Evolutionary conservation across 2,113 vertebrate species (phyloP), one percentile per base, ranked within the genome.

Genomic region (Coreoperca whiteheadi): DNA sequence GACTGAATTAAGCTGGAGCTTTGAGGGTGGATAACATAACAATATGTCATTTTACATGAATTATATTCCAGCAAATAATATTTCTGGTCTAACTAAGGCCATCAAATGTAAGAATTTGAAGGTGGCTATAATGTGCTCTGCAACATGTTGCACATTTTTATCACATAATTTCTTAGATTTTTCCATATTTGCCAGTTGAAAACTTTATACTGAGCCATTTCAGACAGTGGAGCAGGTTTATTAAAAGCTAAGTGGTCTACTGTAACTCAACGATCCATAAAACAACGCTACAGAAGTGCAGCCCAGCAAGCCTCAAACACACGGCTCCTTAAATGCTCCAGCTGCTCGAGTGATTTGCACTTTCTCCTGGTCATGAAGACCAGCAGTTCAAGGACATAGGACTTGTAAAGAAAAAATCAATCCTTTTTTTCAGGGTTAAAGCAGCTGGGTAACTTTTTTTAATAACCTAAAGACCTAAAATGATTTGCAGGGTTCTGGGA

Each of bases 401-500:
- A 93, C 92, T 92, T 94, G 94, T 82, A 84, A 89, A 87, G 61
- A 93, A 93, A 86, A 10, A 70, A 48, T 30, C 10, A 46, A 25
- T 67, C 83, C 85, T 89, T 89, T 90, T 93, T 82, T 94, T 92
- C 73, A 75, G 67, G 48, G 65, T 82, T 84, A 66, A 82, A 94
- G 87, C 92, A 95, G 91, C 91, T 96, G 92, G 90, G 92, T 81
- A 81, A 82, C 25, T 82, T 86, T 34, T 41, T 85, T 95, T 94
- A 96, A 95, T 94, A 96, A 85, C 91, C 87, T 72, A 93, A 94
- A 94, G 89, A 94, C 89, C 88, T 88, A 21, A 88, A 93, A 91
- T 93, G 87, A 94, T 95, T 95, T 95, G 89, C 81, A 81, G 77
- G 75, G 80, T 87, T 89, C 93, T 95, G 94, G 92, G 79, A 91